Evolutionary conservation across 2,797 vertebrate genomes (phyloP).

Genomic region (Poecilia gillii): DNA sequence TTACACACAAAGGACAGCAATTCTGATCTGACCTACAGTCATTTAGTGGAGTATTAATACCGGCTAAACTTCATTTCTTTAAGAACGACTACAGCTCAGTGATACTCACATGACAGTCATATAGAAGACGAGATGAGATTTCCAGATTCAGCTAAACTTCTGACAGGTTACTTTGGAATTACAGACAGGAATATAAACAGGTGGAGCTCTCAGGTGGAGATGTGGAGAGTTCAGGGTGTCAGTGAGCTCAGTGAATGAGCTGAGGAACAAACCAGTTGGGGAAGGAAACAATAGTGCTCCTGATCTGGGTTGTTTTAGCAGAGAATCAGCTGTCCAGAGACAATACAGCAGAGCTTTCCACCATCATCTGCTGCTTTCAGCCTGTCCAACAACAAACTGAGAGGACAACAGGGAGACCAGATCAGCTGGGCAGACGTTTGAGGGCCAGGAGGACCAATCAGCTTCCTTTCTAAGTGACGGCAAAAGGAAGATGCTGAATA

Average conservation of each 20-base stretch:
- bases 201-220: constrained; percentile 28
- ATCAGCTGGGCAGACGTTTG: constrained; percentile 5
- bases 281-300: constrained; percentile 46
- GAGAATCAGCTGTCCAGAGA: constrained; percentile 56
- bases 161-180: background rate
- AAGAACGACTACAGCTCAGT: background rate
- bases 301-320: constrained; percentile 60
- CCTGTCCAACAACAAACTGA: constrained; percentile 56
- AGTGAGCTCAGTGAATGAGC: constrained; percentile 20
- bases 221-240: constrained; percentile 3
- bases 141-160: constrained; percentile 24
- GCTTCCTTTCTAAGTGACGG: background rate
- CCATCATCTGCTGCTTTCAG: constrained; percentile 77
- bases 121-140: constrained; percentile 10
- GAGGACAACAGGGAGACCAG: constrained; percentile 31
- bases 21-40: background rate
- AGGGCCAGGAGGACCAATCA: constrained; percentile 8
- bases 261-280: constrained; percentile 36
- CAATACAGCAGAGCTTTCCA: constrained; percentile 80
- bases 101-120: constrained; percentile 82
- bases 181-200: constrained; percentile 14
- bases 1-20: background rate
- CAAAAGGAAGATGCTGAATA: background rate
- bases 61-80: background rate
- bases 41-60: background rate